These are phyloP conservation scores for Odocoileus virginianus DNA, from an alignment of 2,113 vertebrate genomes.

Conservation along the genomic window DNA sequence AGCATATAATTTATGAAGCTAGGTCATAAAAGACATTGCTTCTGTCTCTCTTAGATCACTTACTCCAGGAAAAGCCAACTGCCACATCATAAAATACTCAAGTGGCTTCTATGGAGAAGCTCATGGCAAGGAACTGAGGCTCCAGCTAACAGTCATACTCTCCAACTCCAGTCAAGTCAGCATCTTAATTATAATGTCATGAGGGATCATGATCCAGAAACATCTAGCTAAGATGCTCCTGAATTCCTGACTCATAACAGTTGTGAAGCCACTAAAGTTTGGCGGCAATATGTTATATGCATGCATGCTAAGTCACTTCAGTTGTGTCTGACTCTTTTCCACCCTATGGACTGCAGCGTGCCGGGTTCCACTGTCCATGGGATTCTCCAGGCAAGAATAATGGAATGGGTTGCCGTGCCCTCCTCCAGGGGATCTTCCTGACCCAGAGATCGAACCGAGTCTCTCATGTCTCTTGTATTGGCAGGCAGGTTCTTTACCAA, in stretches of 20 bases:
- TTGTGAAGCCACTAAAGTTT: not conserved
- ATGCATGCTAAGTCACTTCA: not conserved
- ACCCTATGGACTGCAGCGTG: not conserved
- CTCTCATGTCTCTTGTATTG: not conserved
- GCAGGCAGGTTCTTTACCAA: not conserved
- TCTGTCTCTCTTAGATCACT: not conserved
- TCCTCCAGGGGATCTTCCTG: not conserved
- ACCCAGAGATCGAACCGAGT: not conserved
- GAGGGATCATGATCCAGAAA: not conserved
- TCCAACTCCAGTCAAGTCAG: not conserved
- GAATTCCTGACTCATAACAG: not conserved
- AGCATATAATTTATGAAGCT: not conserved
- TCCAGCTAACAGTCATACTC: not conserved
- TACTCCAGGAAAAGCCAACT: not conserved
- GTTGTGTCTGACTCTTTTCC: not conserved
- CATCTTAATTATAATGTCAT: not conserved
- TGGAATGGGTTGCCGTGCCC: not conserved
- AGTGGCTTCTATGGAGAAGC: not conserved
- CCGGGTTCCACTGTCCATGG: not conserved
- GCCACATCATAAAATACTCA: not conserved
- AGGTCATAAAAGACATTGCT: not conserved
- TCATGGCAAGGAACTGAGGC: not conserved
- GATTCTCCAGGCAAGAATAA: not conserved
- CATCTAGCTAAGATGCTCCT: not conserved
- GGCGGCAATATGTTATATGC: not conserved